Base-by-base conservation (phyloP, 2,888 invertebrate species). In the Cephus rjabovi region DNA sequence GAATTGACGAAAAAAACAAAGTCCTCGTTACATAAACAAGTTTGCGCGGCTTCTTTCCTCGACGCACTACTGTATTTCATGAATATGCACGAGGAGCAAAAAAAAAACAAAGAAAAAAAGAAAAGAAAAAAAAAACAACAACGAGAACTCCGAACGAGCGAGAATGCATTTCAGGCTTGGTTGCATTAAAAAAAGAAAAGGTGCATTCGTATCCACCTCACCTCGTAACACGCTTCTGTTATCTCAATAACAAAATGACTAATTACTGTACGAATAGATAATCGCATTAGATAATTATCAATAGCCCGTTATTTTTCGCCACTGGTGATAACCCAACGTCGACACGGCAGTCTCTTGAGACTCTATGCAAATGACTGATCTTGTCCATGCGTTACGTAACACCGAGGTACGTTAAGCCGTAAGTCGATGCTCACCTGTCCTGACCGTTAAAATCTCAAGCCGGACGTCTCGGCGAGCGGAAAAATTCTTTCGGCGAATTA, bases 401-500 rank as follows among this genome's bases (percentile, higher is more conserved):
- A 56, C 23, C 15, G 23, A 6, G 56, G 23, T 56, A 23, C 6
- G 6, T 40, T 4, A 4, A 40, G 15, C 40, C 40, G 15, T 23
- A 6, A 35, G 40, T 6, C 71, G 33, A 71, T 71, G 71, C 71
- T 71, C 71, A 71, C 71, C 71, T 12, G 71, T 71, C 31, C 71
- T 71, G 71, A 71, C 71, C 71, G 71, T 71, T 71, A 31, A 31
- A 34, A 33, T 33, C 71, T 56, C 56, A 23, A 56, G 56, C 23
- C 71, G 11, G 33, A 31, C 71, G 71, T 33, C 15, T 15, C 31
- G 15, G 12, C 12, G 33, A 31, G 33, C 12, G 71, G 71, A 33
- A 71, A 71, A 71, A 11, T 9, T 34, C 71, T 33, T 71, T 30
- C 30, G 12, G 31, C 71, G 71, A 31, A 71, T 23, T 71, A 30